Evolutionary conservation across 2,888 invertebrate species (phyloP).

Genomic region (Andrena haemorrhoa): DNA sequence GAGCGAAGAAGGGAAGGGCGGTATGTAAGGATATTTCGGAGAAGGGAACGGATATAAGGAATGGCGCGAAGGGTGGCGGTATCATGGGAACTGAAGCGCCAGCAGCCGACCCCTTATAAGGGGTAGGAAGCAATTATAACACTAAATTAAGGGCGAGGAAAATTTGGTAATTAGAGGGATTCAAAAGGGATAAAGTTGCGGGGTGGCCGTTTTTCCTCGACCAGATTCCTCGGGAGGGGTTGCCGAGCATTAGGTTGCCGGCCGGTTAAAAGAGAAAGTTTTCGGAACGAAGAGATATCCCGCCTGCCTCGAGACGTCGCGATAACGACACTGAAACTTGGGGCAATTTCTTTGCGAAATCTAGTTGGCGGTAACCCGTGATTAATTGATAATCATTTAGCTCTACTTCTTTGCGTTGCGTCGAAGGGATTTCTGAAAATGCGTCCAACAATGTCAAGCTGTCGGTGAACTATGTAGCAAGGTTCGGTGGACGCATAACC

Average conservation of each 20-base stretch:
- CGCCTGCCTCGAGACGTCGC: conserved; percentile 25
- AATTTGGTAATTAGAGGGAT: conserved; percentile 84
- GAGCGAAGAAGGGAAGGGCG: conserved; percentile 22
- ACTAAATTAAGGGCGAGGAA: conserved; percentile 84
- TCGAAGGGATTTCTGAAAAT: neutral
- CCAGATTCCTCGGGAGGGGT: conserved; percentile 68
- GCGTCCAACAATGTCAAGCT: neutral
- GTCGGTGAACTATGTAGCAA: neutral
- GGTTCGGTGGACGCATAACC: conserved; percentile 6
- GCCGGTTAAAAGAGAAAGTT: conserved; percentile 54
- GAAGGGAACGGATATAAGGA: conserved; percentile 74
- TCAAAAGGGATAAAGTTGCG: conserved; percentile 80
- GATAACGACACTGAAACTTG: conserved; percentile 19
- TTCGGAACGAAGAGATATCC: conserved; percentile 21
- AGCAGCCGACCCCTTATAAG: conserved; percentile 73
- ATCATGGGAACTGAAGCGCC: conserved; percentile 68
- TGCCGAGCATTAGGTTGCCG: conserved; percentile 16
- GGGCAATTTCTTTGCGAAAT: neutral
- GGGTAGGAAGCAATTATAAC: conserved; percentile 83
- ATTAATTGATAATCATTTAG: conserved; percentile 7
- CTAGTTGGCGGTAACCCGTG: conserved; percentile 1
- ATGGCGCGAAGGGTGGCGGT: conserved; percentile 67
- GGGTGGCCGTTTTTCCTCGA: conserved; percentile 70
- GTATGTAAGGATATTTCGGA: conserved; percentile 64
- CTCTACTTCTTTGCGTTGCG: neutral